A percentile compares a stretch with the other conserved stretches of the same genome.
phyloP scores from a whole-genome alignment of 2,888 invertebrate genomes.

The Ennomos fuscantarius region DNA sequence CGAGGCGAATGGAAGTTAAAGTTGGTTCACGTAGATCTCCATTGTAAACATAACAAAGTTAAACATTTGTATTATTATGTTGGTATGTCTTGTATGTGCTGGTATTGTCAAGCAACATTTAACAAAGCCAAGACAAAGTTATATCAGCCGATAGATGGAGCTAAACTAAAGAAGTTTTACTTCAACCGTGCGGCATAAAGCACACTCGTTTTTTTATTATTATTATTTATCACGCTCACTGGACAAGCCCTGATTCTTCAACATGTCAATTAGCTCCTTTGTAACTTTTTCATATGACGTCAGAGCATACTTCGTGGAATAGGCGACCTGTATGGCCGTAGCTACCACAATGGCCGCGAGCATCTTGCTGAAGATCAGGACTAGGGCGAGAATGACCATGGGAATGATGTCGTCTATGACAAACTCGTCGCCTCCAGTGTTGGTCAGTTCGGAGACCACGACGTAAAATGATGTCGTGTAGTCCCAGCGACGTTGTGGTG shows the following conservation, averaged over 20 bases:
- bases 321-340: conserved; percentile 69
- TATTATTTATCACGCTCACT: conserved; percentile 55
- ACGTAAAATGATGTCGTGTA: conserved; percentile 72
- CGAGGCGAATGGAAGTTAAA: no score
- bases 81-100: no score
- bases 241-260: conserved; percentile 76
- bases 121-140: no score
- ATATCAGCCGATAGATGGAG: no score
- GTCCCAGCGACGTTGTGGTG: conserved; percentile 66
- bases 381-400: conserved; percentile 60
- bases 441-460: conserved; percentile 63
- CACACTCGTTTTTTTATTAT: no score
- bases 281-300: conserved; percentile 67
- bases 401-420: conserved; percentile 53
- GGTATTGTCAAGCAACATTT: no score
- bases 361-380: conserved; percentile 71
- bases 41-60: no score
- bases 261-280: conserved; percentile 65
- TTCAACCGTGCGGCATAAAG: no score
- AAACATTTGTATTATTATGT: no score
- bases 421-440: conserved; percentile 73
- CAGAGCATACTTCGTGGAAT: conserved; percentile 68
- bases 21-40: no score
- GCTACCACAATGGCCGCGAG: conserved; percentile 71
- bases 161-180: no score